A percentile compares a stretch with the other conserved stretches of the same genome.
These are phyloP conservation scores for Tinea trinotella DNA, from an alignment of 2,888 invertebrate genomes.

Conservation along the genomic window DNA sequence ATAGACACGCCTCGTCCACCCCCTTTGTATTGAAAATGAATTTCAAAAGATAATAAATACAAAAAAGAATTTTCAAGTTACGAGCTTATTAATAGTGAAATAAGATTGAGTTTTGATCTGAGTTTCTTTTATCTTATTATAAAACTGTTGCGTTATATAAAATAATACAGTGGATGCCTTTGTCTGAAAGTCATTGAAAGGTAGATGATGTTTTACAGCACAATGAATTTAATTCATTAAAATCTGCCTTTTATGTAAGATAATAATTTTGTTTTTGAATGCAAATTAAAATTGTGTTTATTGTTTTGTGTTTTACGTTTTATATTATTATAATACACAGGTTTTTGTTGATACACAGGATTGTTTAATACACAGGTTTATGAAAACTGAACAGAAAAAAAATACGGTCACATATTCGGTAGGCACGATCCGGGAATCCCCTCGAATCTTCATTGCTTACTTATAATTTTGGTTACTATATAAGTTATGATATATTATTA, in stretches of 20 bases:
- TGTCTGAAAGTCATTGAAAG: slow-evolving; percentile 61
- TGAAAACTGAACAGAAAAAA: no score
- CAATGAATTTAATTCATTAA: slow-evolving; percentile 66
- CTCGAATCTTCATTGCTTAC: no score
- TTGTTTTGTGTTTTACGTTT: no score
- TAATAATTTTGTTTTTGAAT: slow-evolving; percentile 6
- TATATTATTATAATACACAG: no score
- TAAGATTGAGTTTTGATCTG: not conserved
- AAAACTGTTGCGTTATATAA: slow-evolving; percentile 26
- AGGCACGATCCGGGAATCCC: no score
- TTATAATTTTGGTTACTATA: no score
- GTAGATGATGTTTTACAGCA: slow-evolving; percentile 63
- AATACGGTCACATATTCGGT: no score
- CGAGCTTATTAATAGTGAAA: slow-evolving; percentile 20
- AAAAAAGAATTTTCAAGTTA: slow-evolving; percentile 26
- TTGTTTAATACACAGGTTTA: no score
- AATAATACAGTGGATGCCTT: slow-evolving; percentile 70
- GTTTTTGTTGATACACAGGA: no score
- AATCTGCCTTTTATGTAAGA: slow-evolving; percentile 35
- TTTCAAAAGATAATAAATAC: slow-evolving; percentile 35
- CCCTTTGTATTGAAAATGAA: slow-evolving; percentile 51
- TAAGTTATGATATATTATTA: no score
- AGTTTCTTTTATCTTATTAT: slow-evolving; percentile 4
- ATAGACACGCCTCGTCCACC: slow-evolving; percentile 65
- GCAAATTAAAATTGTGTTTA: slow-evolving; percentile 9